Base-by-base conservation (phyloP, 2,888 invertebrate species). In the Thereva nobilitata region DNA sequence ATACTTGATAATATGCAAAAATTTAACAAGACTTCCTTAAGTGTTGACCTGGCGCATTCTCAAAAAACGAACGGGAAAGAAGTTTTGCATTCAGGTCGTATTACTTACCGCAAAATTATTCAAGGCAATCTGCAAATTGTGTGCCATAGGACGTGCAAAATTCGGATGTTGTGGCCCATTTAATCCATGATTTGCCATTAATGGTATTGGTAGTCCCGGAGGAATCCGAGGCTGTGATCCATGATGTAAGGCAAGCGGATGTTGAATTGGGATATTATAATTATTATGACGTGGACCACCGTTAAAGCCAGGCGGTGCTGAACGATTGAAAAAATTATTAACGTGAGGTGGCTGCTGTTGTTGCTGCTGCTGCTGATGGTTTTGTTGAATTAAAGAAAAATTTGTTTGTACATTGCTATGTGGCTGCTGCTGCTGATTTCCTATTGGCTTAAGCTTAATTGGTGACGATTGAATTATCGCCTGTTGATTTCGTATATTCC, bases 311-410 rank as follows among this genome's bases (percentile, higher is more conserved):
- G 75, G 75, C 9, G 73, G 77, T 75, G 69, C 37, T 9, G 72
- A 71, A 44, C 42, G 34, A 38, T 61, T 68, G 53, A 67, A 67
- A 53, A 57, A 69, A 40, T 75, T 74, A 67, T 68, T 54, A 53
- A 64, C 59, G 50, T 67, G 70, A 38, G 70, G 61, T 38, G 49
- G 57, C 55, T 50, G 54, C 75, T 77, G 79, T 38, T 75, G 75
- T 10, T 80, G 82, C 66, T 81, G 79, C 54, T 81, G 81, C 71
- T 85, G 85, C 12, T 72, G 71, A 12, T 70, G 71, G 47, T 71
- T 70, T 12, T 67, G 63, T 41, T 52, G 57, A 52, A 38, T 45
- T 47, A 56, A 12, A 12, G 47, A 12, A 38, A 40, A 40, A 37
- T 35, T 41, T 41, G 45, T 47, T 47, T 54, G 44, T 47, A 37